Evolutionary conservation across 2,113 vertebrate genomes (phyloP).

Genomic region (Otocyon megalotis): DNA sequence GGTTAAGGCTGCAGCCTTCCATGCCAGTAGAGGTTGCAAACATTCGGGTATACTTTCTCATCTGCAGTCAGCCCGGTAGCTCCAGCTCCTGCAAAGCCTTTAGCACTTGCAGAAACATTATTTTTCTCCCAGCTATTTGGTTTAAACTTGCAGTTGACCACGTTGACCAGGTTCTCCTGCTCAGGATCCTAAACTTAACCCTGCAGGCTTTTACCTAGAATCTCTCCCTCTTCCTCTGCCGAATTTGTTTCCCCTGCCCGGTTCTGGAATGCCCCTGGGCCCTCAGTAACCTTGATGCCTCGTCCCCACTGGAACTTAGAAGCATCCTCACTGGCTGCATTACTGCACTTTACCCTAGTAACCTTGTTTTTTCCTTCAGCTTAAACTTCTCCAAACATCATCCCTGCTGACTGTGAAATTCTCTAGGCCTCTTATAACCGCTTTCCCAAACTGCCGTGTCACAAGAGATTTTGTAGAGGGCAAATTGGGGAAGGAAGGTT

Average conservation of each 20-base stretch:
- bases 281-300: constrained; percentile 26
- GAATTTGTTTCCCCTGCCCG: not conserved
- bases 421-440: not conserved
- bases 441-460: not conserved
- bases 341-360: constrained; percentile 34
- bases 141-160: constrained; percentile 55
- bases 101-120: constrained; percentile 8
- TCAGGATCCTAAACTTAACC: constrained; percentile 21
- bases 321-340: constrained; percentile 19
- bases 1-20: constrained; percentile 65
- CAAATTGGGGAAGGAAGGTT: not conserved
- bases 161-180: not conserved
- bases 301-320: constrained; percentile 5
- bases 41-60: not conserved
- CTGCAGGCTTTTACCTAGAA: not conserved
- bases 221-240: not conserved
- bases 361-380: constrained; percentile 53
- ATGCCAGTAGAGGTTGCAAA: not conserved
- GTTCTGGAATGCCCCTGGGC: not conserved
- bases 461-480: not conserved
- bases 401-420: not conserved
- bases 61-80: constrained; percentile 33
- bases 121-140: constrained; percentile 15
- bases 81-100: constrained; percentile 16
- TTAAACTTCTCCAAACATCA: constrained; percentile 70